A percentile compares a stretch with the other conserved stretches of the same genome.
Evolutionary conservation across 2,797 vertebrate genomes (phyloP).

Genomic region (Coccyzus lansbergi): DNA sequence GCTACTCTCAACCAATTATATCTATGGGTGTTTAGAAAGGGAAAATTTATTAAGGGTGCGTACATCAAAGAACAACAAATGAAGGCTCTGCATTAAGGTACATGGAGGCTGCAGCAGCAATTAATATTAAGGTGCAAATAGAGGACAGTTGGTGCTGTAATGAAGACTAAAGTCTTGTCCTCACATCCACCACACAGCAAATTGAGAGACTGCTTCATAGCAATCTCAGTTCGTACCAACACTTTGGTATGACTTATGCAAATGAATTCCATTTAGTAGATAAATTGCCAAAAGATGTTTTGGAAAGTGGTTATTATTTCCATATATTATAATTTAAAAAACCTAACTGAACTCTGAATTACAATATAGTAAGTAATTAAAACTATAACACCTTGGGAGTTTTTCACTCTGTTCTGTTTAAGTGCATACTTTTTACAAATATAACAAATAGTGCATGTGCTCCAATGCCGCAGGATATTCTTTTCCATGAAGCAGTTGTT

Average conservation of each 20-base stretch:
- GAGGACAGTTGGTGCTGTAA: neutral
- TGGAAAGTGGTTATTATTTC: neutral
- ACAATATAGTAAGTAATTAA: neutral
- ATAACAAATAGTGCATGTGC: neutral
- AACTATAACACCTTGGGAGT: neutral
- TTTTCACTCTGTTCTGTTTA: neutral
- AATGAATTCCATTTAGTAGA: neutral
- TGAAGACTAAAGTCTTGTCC: neutral
- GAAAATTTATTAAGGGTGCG: neutral
- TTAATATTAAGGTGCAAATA: neutral
- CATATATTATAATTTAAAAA: neutral
- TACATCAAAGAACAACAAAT: neutral
- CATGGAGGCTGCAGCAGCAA: neutral
- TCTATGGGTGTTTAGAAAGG: neutral
- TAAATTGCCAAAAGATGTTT: neutral
- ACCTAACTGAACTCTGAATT: neutral
- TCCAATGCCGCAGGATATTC: neutral
- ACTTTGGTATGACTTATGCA: neutral
- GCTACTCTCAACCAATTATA: neutral
- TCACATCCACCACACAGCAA: neutral
- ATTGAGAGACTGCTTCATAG: neutral
- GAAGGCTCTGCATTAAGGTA: neutral
- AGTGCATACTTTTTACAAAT: neutral
- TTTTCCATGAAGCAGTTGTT: neutral
- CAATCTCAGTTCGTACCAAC: neutral